phyloP scores from a whole-genome alignment of 2,797 vertebrate genomes.

The Yasuhikotakia modesta region DNA sequence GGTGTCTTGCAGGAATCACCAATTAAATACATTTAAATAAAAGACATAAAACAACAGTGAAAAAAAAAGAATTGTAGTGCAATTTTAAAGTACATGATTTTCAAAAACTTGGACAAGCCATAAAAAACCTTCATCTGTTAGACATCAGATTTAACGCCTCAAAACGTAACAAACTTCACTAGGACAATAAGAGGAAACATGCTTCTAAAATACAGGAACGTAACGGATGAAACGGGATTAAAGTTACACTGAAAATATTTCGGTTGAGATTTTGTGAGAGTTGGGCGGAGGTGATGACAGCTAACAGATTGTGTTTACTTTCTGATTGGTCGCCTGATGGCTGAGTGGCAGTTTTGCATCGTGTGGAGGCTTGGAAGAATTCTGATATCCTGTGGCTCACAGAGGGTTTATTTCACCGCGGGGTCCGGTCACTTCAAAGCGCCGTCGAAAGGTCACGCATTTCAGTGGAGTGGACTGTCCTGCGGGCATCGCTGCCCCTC shows the following conservation, averaged over 20 bases:
- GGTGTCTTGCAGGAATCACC: too few species aligned
- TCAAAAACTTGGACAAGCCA: too few species aligned
- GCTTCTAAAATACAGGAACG: not conserved
- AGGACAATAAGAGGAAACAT: not conserved
- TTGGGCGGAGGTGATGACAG: conserved; percentile 10
- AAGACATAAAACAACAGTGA: too few species aligned
- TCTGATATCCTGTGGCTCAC: conserved; percentile 71
- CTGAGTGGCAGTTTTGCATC: not conserved
- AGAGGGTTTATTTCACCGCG: conserved; percentile 81
- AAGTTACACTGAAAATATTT: not conserved
- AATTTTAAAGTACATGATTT: too few species aligned
- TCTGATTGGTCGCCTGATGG: conserved; percentile 32
- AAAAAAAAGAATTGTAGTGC: too few species aligned
- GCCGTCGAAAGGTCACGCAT: conserved; percentile 87
- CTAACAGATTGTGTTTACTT: not conserved
- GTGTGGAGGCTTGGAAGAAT: conserved; percentile 58
- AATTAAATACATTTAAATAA: too few species aligned
- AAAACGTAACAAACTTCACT: conserved; percentile 3
- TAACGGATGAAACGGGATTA: not conserved
- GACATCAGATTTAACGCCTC: too few species aligned
- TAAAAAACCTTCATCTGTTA: too few species aligned
- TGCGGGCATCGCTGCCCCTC: conserved; percentile 67
- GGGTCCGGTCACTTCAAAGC: conserved; percentile 90
- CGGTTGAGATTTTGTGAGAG: not conserved
- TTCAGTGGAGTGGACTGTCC: conserved; percentile 81